Conservation (phyloP, 1,140 invertebrate genomes). For the Lamellibrachia luymesi region DNA sequence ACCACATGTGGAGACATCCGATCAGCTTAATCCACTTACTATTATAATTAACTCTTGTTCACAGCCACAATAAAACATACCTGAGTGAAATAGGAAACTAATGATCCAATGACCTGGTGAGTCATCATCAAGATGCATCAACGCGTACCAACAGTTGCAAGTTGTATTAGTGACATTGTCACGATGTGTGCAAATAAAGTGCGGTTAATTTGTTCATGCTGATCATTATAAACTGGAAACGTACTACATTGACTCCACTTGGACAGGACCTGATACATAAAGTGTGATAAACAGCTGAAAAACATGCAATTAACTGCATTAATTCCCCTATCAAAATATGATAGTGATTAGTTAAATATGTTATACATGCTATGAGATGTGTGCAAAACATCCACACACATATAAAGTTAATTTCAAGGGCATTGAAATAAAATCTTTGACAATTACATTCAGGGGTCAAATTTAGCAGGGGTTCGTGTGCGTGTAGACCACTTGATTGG, state of each 20-base stretch:
- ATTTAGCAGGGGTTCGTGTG: too few relatives aligned
- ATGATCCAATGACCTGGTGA: neutral
- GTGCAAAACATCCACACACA: neutral
- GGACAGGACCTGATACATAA: neutral
- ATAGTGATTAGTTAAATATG: neutral
- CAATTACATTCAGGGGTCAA: neutral
- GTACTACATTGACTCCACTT: neutral
- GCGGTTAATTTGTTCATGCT: neutral
- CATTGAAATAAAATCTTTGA: neutral
- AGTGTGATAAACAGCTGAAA: neutral
- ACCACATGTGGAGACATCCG: neutral
- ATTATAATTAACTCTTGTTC: neutral
- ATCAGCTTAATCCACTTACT: neutral
- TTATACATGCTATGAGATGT: neutral
- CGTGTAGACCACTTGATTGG: too few relatives aligned
- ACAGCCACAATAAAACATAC: neutral
- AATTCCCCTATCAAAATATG: neutral
- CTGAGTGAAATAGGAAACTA: neutral
- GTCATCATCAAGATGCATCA: neutral
- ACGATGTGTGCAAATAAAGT: neutral
- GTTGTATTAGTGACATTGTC: neutral
- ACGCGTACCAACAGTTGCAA: neutral
- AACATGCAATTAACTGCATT: neutral
- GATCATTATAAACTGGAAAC: neutral
- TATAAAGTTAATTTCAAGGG: neutral